These are phyloP conservation scores for Melieria crassipennis DNA, from an alignment of 2,888 invertebrate genomes.

Conservation along the genomic window DNA sequence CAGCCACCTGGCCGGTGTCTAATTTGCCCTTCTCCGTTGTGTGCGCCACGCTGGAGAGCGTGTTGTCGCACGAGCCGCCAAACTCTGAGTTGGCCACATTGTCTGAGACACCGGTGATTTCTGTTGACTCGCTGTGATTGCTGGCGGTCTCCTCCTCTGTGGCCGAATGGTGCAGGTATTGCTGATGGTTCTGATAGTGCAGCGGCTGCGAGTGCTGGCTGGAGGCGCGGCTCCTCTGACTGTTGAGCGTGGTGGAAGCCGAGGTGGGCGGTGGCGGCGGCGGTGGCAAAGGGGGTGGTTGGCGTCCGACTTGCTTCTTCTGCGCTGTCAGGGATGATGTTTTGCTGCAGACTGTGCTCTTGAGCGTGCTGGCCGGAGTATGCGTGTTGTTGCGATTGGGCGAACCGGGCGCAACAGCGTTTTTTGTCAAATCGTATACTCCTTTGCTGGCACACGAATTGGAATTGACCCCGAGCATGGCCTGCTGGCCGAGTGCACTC, in stretches of 20 bases:
- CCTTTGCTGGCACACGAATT: slow-evolving; percentile 14
- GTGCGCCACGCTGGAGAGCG: slow-evolving; percentile 51
- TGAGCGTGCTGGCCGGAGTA: slow-evolving; percentile 18
- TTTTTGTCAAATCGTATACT: slow-evolving; percentile 68
- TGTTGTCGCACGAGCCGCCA: slow-evolving; percentile 56
- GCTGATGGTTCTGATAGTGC: slow-evolving; percentile 25
- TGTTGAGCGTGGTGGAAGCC: slow-evolving; percentile 44
- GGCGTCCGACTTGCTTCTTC: slow-evolving; percentile 28
- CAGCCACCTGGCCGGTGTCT: not conserved
- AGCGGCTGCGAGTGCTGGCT: slow-evolving; percentile 31
- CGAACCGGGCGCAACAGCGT: slow-evolving; percentile 70
- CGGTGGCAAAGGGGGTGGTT: slow-evolving; percentile 36
- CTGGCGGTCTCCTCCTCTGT: slow-evolving; percentile 61
- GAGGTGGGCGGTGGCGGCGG: slow-evolving; percentile 44
- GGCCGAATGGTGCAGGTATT: slow-evolving; percentile 32
- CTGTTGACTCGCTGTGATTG: slow-evolving; percentile 63
- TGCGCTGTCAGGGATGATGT: slow-evolving; percentile 16
- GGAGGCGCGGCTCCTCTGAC: slow-evolving; percentile 41
- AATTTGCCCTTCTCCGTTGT: slow-evolving; percentile 31
- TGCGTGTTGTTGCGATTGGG: slow-evolving; percentile 65
- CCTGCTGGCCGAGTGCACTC: slow-evolving; percentile 20
- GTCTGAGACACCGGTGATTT: slow-evolving; percentile 62
- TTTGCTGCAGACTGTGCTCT: slow-evolving; percentile 14
- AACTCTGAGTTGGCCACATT: slow-evolving; percentile 56
- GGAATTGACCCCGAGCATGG: slow-evolving; percentile 12